Evolutionary conservation across 2,888 invertebrate species (phyloP).

Genomic region (Acrobeloides nanus): DNA sequence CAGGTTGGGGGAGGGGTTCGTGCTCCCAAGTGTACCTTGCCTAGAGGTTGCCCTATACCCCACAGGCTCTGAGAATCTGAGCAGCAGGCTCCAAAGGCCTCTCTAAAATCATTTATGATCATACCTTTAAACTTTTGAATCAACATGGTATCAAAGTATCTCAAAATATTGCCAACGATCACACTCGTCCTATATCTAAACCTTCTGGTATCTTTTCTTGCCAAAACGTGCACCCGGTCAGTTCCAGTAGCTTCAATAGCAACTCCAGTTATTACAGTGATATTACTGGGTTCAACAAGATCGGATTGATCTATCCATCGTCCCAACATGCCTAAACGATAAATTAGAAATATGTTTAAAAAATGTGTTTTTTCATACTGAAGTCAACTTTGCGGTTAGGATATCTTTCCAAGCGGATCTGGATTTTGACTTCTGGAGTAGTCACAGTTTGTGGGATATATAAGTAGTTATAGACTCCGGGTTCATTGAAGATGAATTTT

Average conservation of each 20-base stretch:
- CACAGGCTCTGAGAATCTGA: too few relatives aligned
- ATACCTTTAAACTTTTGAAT: constrained; percentile 47
- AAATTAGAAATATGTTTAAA: neutral
- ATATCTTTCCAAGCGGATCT: constrained; percentile 49
- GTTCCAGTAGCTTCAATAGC: constrained; percentile 33
- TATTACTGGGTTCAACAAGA: constrained; percentile 51
- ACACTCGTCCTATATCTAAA: constrained; percentile 49
- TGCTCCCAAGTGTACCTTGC: too few relatives aligned
- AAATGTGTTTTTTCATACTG: constrained; percentile 21
- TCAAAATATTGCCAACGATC: constrained; percentile 50
- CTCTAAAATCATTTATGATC: too few relatives aligned
- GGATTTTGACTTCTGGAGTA: constrained; percentile 48
- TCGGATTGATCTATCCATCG: constrained; percentile 44
- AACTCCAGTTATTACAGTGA: constrained; percentile 47
- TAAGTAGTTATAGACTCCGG: constrained; percentile 56
- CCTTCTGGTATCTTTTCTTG: constrained; percentile 50
- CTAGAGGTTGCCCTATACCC: too few relatives aligned
- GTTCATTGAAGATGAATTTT: constrained; percentile 86
- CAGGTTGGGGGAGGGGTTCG: too few relatives aligned
- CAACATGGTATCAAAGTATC: constrained; percentile 52
- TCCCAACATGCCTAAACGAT: constrained; percentile 33
- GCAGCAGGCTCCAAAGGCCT: too few relatives aligned
- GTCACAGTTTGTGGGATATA: constrained; percentile 41
- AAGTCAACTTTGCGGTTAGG: constrained; percentile 52
- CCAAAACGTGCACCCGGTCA: constrained; percentile 45